phyloP scores from a whole-genome alignment of 2,113 vertebrate genomes.

The Thunnus thynnus region DNA sequence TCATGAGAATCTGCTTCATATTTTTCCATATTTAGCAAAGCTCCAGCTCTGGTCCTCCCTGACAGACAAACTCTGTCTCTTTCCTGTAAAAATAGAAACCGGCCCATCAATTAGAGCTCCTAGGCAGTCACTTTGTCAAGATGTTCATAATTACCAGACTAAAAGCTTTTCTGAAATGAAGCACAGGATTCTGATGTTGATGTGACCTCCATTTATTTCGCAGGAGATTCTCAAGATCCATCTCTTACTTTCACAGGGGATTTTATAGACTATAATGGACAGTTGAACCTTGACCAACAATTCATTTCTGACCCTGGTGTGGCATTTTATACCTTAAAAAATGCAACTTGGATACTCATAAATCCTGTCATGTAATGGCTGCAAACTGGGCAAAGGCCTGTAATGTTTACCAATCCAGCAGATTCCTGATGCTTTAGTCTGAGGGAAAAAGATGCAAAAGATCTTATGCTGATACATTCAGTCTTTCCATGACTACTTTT shows the following conservation, averaged over 20 bases:
- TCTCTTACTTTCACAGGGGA: neutral
- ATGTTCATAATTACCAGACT: conserved; percentile 23
- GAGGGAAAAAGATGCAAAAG: neutral
- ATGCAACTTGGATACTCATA: neutral
- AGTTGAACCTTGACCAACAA: neutral
- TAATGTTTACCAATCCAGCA: too few relatives aligned
- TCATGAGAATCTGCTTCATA: neutral
- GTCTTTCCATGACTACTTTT: too few relatives aligned
- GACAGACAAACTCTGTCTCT: conserved; percentile 17
- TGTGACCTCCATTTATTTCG: neutral
- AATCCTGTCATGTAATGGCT: neutral
- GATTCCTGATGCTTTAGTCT: too few relatives aligned
- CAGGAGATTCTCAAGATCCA: neutral
- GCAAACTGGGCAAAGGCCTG: neutral
- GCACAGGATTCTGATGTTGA: conserved; percentile 25
- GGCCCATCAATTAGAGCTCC: conserved; percentile 23
- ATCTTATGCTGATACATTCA: neutral
- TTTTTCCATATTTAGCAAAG: conserved; percentile 14
- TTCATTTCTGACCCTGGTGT: neutral
- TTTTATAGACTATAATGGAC: conserved; percentile 7
- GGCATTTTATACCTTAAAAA: neutral
- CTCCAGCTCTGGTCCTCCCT: neutral
- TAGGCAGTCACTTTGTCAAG: conserved; percentile 17
- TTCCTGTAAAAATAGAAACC: conserved; percentile 39
- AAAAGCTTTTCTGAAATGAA: conserved; percentile 60